Evolutionary conservation across 2,113 vertebrate genomes (phyloP).

Genomic region (Catharus fuscescens): DNA sequence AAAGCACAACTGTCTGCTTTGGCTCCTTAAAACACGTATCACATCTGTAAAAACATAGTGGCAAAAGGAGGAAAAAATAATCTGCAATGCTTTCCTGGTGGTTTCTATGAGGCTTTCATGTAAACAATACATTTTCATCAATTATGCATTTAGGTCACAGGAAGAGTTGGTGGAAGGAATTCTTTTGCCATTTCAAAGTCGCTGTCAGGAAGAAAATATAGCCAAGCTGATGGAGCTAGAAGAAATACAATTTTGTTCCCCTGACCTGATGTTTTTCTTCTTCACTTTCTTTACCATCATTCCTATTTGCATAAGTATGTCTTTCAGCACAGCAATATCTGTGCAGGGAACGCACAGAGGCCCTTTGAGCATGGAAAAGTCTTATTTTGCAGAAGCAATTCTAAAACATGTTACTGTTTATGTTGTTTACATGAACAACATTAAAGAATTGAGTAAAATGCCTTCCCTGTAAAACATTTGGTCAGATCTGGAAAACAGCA

Average conservation of each 20-base stretch:
- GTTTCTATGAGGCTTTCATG: slow-evolving; percentile 19
- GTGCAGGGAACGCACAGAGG: neutral
- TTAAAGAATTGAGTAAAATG: neutral
- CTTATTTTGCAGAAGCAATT: neutral
- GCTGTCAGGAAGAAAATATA: neutral
- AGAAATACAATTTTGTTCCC: neutral
- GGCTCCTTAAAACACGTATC: neutral
- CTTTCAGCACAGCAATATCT: neutral
- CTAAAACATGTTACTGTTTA: neutral
- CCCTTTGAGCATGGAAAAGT: neutral
- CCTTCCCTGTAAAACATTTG: neutral
- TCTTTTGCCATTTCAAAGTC: slow-evolving; percentile 8
- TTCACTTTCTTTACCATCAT: neutral
- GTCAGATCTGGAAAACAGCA: neutral
- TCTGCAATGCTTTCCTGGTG: neutral
- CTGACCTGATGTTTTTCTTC: neutral
- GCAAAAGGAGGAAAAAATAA: slow-evolving; percentile 46
- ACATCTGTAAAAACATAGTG: slow-evolving; percentile 45
- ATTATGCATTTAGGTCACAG: neutral
- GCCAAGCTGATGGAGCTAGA: neutral
- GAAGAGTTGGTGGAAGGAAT: slow-evolving; percentile 30
- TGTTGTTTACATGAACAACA: neutral
- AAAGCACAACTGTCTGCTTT: neutral
- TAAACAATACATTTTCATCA: slow-evolving; percentile 29
- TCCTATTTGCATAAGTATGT: neutral